Base-by-base conservation (phyloP, 2,797 vertebrate genomes). In the Anguilla marmorata region DNA sequence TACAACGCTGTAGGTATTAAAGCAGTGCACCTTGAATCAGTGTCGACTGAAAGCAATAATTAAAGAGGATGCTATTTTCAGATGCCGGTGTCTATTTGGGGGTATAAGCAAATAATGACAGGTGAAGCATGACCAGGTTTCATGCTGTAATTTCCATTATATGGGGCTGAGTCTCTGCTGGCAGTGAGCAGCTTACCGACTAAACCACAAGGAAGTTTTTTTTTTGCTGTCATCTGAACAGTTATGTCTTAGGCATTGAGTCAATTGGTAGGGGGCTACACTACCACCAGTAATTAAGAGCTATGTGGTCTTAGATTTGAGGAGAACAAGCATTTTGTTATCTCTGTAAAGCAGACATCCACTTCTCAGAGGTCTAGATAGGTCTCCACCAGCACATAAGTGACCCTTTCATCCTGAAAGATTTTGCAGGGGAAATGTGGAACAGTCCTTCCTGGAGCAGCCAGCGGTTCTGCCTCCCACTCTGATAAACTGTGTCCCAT, bases 321-420 rank as follows among this genome's bases (percentile, higher is more conserved):
- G 5, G 82, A 54, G 14, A 54, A 52, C 24, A 12, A n/a, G 24
- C 24, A 30, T 84, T 19, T 24, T 80, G 76, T 80, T 80, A 80
- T 80, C 76, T 80, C 12, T 19, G 37, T 21, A 37, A 37, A 80
- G 14, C 76, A 80, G 76, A 80, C 76, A 80, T 80, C 76, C 76
- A 80, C 76, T 24, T 54, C 50, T 54, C 52, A 12, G 52, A 52
- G 48, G 52, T 19, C n/a, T 52, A 50, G 24, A 52, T n/a, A 7
- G 21, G 12, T 24, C 52, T 33, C 2, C 82, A 84, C 24, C 30
- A 52, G 9, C 1, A n/a, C 52, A 84, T 50, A 56, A 54, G 27
- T 84, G 24, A 52, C 82, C 52, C 82, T 84, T 30, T 37, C 30
- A 27, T 50, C 82, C 82, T 84, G 82, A n/a, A 30, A 30, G 5